Base-by-base conservation (phyloP, 2,888 invertebrate genomes). In the Sthenelais limicola region DNA sequence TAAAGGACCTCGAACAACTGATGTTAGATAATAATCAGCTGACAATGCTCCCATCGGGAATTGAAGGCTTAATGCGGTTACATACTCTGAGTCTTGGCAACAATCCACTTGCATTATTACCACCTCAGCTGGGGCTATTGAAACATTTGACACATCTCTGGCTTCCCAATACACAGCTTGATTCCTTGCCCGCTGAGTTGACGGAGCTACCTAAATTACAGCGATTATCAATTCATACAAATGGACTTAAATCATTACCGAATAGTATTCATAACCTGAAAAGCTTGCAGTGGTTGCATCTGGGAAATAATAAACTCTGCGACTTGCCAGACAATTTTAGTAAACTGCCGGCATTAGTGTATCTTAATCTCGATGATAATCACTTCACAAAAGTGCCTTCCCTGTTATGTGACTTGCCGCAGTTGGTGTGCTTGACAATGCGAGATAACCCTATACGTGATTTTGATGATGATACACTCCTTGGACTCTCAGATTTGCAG, bases 11-110 rank as follows among this genome's bases (percentile, higher is more conserved):
- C 30, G 80, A 83, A 58, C 85, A 86, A 73, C 77, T 87, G 3
- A 79, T 82, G 4, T 76, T 87, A 35, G 85, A 86, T 75, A 81
- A 85, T 77, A 87, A 87, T 70, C 82, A 81, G 72, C 78, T 87
- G 28, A 85, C 86, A 2, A 81, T 86, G 80, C 72, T 87, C 35
- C 87, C 87, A 4, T 76, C 80, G 38, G 83, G 82, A 5, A 75
- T 85, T 32, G 77, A 79, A 30, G 76, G 75, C 18, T 76, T 86
- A 62, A 73, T 74, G 26, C 76, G 78, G 67, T 78, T 86, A 49
- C 78, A 71, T 24, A 79, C 77, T 58, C 76, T 83, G 12, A 78
- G 73, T 58, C 32, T 79, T 18, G 78, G 82, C 62, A 69, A 74
- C 73, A 84, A 87, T 73, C 84, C 83, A 3, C 72, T 87, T 0